Percentiles rank a stretch among this genome's conserved stretches.
phyloP scores from a whole-genome alignment of 1,140 invertebrate genomes.

The Aphidius gifuensis region DNA sequence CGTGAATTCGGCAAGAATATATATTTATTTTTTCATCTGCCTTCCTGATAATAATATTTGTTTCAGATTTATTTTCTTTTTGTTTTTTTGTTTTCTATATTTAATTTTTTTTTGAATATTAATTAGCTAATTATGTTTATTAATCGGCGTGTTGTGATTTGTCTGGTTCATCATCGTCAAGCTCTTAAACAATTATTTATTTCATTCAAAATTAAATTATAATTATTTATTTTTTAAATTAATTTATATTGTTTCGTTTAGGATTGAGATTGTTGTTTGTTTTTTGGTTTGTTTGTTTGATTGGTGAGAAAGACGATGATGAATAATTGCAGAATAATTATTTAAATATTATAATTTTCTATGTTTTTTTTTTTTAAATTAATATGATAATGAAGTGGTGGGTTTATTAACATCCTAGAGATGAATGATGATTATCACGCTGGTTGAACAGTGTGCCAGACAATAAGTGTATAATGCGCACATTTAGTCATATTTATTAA shows the following conservation, averaged over 20 bases:
- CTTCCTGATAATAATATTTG: not conserved
- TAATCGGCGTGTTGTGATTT: constrained; percentile 7
- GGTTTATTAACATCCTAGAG: too few species aligned
- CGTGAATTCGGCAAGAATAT: too few species aligned
- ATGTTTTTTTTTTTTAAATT: not conserved
- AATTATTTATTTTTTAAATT: not conserved
- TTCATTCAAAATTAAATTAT: not conserved
- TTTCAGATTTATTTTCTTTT: not conserved
- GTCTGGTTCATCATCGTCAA: not conserved
- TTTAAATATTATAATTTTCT: not conserved
- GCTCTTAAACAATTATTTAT: not conserved
- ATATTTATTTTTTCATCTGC: too few species aligned
- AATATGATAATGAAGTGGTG: too few species aligned
- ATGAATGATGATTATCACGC: too few species aligned
- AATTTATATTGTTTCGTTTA: not conserved
- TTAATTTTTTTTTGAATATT: constrained; percentile 5
- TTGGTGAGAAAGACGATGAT: not conserved
- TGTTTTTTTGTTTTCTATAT: not conserved
- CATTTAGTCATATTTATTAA: too few species aligned
- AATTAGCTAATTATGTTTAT: constrained; percentile 24
- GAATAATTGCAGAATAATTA: not conserved
- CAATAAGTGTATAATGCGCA: too few species aligned
- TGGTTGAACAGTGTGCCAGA: too few species aligned
- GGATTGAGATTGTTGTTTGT: not conserved
- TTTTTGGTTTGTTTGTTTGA: not conserved